A percentile compares a stretch with the other conserved stretches of the same genome.
phyloP scores from a whole-genome alignment of 2,113 vertebrate species.

The Paratilapia polleni region DNA sequence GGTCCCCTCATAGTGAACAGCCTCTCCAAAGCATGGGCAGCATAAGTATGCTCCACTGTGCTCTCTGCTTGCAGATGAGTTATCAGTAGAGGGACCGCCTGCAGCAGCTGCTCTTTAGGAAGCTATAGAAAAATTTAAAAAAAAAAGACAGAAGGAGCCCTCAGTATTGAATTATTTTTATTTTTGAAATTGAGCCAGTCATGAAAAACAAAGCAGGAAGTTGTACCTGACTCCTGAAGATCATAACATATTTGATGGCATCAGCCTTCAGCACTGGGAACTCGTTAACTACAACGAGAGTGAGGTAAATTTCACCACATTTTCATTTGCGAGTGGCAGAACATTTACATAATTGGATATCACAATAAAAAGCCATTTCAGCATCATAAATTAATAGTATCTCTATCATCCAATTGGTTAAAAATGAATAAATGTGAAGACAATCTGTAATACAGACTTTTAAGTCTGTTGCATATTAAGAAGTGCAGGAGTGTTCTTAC shows the following conservation, averaged over 20 bases:
- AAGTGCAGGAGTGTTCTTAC: conserved; percentile 72
- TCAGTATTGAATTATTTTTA: background rate
- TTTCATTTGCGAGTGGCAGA: background rate
- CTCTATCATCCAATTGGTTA: background rate
- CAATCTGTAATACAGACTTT: background rate
- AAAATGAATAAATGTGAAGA: background rate
- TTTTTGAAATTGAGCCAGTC: background rate
- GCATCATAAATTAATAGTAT: background rate
- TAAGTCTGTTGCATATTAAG: background rate
- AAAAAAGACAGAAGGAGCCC: conserved; percentile 1
- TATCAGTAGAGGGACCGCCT: conserved; percentile 92
- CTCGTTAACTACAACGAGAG: conserved; percentile 89
- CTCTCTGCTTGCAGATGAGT: conserved; percentile 93
- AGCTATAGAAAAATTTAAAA: conserved; percentile 82
- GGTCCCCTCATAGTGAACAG: conserved; percentile 96
- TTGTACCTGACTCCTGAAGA: conserved; percentile 97
- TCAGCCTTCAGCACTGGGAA: conserved; percentile 98
- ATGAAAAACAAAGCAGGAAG: accelerated
- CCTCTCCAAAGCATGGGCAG: conserved; percentile 94
- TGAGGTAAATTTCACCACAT: background rate
- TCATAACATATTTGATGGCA: conserved; percentile 99
- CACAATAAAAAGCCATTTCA: background rate
- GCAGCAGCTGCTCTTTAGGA: conserved; percentile 93
- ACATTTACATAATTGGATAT: background rate
- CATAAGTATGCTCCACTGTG: conserved; percentile 94